phyloP scores from a whole-genome alignment of 2,113 vertebrate genomes.

The Pica pica region DNA sequence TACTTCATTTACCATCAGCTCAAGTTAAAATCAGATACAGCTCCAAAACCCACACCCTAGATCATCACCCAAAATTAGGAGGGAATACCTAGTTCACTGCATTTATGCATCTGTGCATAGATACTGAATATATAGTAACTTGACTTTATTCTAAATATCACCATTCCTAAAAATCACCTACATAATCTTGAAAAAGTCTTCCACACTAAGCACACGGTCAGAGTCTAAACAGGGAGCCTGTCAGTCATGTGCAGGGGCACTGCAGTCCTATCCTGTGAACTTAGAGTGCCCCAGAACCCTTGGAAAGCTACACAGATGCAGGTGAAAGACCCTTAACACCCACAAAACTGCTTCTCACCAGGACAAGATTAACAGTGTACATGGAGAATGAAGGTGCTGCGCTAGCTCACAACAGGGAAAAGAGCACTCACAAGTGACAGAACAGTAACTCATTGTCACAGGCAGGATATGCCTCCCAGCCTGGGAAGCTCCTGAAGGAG shows the following conservation, averaged over 20 bases:
- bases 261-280: not conserved
- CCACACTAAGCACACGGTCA: not conserved
- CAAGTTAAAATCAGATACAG: too few relatives aligned
- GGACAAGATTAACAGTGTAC: not conserved
- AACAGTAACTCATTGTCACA: not conserved
- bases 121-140: not conserved
- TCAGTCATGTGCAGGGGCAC: not conserved
- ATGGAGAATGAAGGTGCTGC: not conserved
- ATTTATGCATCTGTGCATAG: rapidly evolving
- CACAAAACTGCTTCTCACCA: not conserved
- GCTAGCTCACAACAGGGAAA: not conserved
- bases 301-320: not conserved
- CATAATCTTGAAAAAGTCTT: not conserved
- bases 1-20: not conserved
- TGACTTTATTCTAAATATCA: not conserved
- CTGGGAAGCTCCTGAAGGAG: not conserved
- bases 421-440: not conserved
- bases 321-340: not conserved
- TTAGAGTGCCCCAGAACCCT: not conserved
- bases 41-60: not conserved
- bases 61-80: not conserved
- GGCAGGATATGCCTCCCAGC: not conserved
- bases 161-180: not conserved
- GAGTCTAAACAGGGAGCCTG: not conserved
- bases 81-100: not conserved